Conservation (phyloP, 2,113 vertebrate genomes). For the Chaenogobius annularis region DNA sequence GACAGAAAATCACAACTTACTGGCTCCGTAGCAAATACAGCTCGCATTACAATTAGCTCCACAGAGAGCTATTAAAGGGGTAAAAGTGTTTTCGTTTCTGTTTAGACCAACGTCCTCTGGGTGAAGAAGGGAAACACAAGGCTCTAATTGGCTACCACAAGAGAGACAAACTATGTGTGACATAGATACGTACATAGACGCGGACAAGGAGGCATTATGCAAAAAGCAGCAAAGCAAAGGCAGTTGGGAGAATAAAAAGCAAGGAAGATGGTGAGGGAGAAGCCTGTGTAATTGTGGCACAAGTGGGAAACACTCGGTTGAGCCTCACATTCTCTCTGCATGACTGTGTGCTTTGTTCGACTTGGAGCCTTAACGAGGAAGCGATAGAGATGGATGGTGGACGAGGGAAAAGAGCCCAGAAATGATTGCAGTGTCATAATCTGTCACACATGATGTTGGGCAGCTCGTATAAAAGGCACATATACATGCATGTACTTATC, state of each 20-base stretch:
- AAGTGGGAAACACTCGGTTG: conserved; percentile 44
- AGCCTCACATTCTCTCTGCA: conserved; percentile 64
- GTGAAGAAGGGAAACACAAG: conserved; percentile 33
- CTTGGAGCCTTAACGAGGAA: conserved; percentile 53
- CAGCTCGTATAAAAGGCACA: conserved; percentile 34
- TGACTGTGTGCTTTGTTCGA: conserved; percentile 69
- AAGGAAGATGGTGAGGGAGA: conserved; percentile 49
- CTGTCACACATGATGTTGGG: conserved; percentile 66
- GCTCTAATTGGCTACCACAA: conserved; percentile 55
- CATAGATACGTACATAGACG: conserved; percentile 33
- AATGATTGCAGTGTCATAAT: conserved; percentile 70
- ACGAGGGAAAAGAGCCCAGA: conserved; percentile 45
- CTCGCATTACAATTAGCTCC: conserved; percentile 47
- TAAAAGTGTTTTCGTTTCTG: conserved; percentile 49
- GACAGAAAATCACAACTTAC: conserved; percentile 28
- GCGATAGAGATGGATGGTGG: conserved; percentile 54
- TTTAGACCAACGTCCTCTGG: conserved; percentile 42
- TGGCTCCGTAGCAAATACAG: conserved; percentile 25
- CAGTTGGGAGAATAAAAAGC: conserved; percentile 29
- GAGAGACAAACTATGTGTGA: conserved; percentile 48
- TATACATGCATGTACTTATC: conserved; percentile 33
- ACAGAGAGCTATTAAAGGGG: conserved; percentile 57
- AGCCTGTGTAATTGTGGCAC: conserved; percentile 63
- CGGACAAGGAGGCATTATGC: conserved; percentile 43
- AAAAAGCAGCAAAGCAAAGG: conserved; percentile 49